Evolutionary conservation across 2,888 invertebrate genomes (phyloP), one percentile per base, ranked within the genome.

Genomic region (Drosophila pegasa): DNA sequence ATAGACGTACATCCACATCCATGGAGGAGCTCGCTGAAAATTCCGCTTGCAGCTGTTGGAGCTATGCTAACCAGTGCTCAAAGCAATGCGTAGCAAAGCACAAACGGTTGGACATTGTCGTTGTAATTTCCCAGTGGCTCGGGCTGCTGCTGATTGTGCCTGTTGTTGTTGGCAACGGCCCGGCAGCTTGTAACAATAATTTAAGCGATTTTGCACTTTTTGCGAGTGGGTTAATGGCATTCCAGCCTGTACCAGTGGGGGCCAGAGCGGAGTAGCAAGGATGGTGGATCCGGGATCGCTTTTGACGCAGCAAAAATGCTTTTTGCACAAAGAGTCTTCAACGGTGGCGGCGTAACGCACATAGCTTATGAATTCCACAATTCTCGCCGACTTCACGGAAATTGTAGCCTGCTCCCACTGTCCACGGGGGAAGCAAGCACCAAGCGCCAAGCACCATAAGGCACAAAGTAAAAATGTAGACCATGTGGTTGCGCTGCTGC

Each of bases 311-410:
- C 78, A 81, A 78, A 84, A 80, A 87, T 83, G 73, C 79, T 70
- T 84, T 75, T 70, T 63, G 52, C 67, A 66, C 71, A 77, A 56
- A 74, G 41, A 52, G 29, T 29, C 18, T 75, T 62, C 41, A 56
- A 47, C 35, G 45, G 22, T 45, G 40, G 61, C 56, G 40, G 60
- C 71, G 73, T 40, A 72, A 78, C 72, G 84, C 81, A 78, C 82
- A 87, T 75, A 75, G 72, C 81, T 87, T 73, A 71, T 73, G 70
- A 84, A 82, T 82, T 87, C 85, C 85, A 71, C 58, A 84, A 75
- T 61, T 63, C 65, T 41, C 55, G 54, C 40, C 35, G 57, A 50
- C 57, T 58, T 63, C 18, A 37, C 47, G 33, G 65, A 48, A 45
- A 51, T 66, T 56, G 37, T 48, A 20, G 41, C 14, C 33, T 54